Conservation (phyloP, 2,797 vertebrate genomes). For the Rallus crepitans region DNA sequence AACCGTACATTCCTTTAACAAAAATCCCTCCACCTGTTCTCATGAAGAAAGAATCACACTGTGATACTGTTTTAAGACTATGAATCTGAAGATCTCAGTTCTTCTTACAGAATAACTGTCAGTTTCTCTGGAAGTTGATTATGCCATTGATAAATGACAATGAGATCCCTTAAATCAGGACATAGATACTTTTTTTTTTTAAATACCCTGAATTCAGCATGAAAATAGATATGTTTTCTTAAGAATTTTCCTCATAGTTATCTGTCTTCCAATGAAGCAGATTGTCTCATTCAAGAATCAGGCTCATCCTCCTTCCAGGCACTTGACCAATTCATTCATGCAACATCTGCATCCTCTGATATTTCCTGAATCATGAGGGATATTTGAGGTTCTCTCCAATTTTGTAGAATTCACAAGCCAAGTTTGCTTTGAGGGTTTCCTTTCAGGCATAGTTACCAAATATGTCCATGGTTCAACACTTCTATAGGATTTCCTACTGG, state of each 20-base stretch:
- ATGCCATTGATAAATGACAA: not conserved
- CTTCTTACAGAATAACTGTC: not conserved
- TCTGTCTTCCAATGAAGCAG: not conserved
- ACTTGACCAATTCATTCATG: not conserved
- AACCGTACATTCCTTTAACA: not conserved
- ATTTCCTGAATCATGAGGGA: conserved; percentile 21
- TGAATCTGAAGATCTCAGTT: not conserved
- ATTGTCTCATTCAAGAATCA: not conserved
- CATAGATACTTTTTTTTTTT: not conserved
- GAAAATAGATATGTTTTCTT: not conserved
- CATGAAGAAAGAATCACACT: not conserved
- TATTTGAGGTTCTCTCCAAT: conserved; percentile 23
- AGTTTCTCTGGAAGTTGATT: not conserved
- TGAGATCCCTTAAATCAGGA: not conserved
- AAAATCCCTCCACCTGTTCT: not conserved
- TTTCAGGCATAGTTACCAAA: conserved; percentile 1
- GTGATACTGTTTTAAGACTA: not conserved
- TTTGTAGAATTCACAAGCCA: not conserved
- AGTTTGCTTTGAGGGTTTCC: conserved; percentile 33
- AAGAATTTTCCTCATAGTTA: not conserved
- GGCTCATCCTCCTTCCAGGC: not conserved
- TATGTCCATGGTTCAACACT: not conserved
- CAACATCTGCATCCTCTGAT: conserved; percentile 45
- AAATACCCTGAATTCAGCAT: not conserved
- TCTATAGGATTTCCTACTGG: conserved; percentile 37